Evolutionary conservation across 1,140 invertebrate genomes (phyloP).

Genomic region (Reticulitermes speratus): DNA sequence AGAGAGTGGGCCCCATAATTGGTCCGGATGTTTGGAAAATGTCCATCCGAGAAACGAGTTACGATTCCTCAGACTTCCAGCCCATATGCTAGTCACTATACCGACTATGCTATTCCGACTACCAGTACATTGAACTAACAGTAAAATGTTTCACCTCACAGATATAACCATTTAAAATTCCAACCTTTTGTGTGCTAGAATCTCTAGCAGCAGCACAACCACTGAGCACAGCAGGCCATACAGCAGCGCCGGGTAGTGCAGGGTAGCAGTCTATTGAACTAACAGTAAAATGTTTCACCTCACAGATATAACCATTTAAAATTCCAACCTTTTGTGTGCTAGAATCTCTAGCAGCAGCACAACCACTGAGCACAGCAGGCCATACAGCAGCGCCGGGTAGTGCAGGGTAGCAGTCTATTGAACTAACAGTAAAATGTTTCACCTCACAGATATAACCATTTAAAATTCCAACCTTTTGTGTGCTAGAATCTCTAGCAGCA

Average conservation of each 20-base stretch:
- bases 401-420: slow-evolving; percentile 31
- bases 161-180: neutral
- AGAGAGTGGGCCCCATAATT: too few relatives aligned
- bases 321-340: slow-evolving; percentile 25
- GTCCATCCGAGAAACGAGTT: too few relatives aligned
- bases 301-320: too few relatives aligned
- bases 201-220: slow-evolving; percentile 24
- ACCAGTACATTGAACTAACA: too few relatives aligned
- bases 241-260: slow-evolving; percentile 24
- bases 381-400: slow-evolving; percentile 24
- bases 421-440: too few relatives aligned
- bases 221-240: neutral
- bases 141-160: too few relatives aligned
- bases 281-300: too few relatives aligned
- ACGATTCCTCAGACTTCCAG: neutral
- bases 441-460: too few relatives aligned
- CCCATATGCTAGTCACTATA: too few relatives aligned
- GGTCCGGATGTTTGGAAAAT: too few relatives aligned
- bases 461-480: slow-evolving; percentile 24
- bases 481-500: slow-evolving; percentile 23
- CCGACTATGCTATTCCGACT: too few relatives aligned
- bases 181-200: slow-evolving; percentile 26
- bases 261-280: slow-evolving; percentile 29
- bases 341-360: slow-evolving; percentile 26
- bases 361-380: neutral